Percentiles rank a stretch among this genome's conserved stretches.
Evolutionary conservation across 2,113 vertebrate species (phyloP).

Genomic region (Azemiops feae): DNA sequence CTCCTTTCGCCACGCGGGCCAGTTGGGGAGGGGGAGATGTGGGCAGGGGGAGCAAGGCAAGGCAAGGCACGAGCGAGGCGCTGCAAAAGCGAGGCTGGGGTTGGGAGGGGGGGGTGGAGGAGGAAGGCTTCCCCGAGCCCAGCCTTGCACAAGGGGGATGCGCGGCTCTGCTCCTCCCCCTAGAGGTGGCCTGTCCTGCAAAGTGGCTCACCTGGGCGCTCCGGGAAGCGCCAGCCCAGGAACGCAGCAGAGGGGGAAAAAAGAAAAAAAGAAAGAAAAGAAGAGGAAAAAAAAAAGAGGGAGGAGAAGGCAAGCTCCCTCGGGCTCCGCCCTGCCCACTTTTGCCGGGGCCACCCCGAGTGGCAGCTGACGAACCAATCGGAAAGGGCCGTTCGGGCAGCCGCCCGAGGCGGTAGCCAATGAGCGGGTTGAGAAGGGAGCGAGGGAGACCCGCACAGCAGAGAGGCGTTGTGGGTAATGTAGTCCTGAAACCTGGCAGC

Average conservation of each 20-base stretch:
- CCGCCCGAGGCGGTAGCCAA: slow-evolving; percentile 14
- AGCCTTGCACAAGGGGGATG: neutral
- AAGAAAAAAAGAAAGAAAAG: no score
- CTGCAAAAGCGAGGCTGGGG: neutral
- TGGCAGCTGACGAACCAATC: slow-evolving; percentile 12
- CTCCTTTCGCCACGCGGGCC: neutral
- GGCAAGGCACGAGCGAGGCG: neutral
- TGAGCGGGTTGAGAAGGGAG: neutral
- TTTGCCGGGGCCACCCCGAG: slow-evolving; percentile 51
- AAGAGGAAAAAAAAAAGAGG: neutral
- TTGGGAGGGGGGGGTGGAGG: accelerated
- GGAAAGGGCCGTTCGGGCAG: neutral
- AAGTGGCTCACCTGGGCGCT: neutral
- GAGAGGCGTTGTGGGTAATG: slow-evolving; percentile 35
- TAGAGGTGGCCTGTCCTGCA: neutral
- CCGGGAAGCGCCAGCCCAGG: neutral
- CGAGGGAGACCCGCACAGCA: neutral
- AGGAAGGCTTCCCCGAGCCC: neutral
- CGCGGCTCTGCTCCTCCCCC: neutral
- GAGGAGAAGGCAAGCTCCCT: slow-evolving; percentile 37
- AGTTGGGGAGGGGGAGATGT: neutral
- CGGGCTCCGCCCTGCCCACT: slow-evolving; percentile 40
- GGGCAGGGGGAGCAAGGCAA: neutral
- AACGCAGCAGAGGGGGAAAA: no score
- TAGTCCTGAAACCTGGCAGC: slow-evolving; percentile 27